phyloP scores from a whole-genome alignment of 2,797 vertebrate genomes.

The Alcedo quadribrachys region DNA sequence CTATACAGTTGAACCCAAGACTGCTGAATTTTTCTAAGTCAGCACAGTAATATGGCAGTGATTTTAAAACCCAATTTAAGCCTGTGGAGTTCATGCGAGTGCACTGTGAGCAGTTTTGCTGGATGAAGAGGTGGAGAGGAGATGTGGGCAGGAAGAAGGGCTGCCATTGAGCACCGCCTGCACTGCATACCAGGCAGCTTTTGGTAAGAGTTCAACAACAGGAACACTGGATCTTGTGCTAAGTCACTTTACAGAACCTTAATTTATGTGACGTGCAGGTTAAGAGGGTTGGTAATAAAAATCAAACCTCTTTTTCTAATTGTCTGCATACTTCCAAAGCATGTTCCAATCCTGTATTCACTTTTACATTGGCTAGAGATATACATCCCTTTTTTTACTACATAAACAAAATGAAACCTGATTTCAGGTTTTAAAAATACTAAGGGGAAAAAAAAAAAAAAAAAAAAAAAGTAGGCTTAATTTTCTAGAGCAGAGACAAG shows the following conservation, averaged over 20 bases:
- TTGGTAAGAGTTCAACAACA: neutral
- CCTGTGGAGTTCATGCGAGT: neutral
- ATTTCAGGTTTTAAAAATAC: neutral
- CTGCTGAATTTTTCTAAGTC: neutral
- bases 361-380: neutral
- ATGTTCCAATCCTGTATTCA: neutral
- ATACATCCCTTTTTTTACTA: neutral
- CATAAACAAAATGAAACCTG: neutral
- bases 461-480: neutral
- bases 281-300: neutral
- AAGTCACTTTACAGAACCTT: neutral
- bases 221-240: neutral
- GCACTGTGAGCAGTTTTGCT: neutral
- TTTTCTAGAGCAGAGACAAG: neutral
- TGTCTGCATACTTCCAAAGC: neutral
- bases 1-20: neutral
- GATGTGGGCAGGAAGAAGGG: neutral
- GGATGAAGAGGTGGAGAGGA: neutral
- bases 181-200: neutral
- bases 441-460: too few relatives aligned
- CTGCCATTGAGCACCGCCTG: neutral
- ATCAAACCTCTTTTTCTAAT: neutral
- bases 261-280: neutral
- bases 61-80: neutral
- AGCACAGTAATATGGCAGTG: neutral